These are phyloP conservation scores for Momotus momota DNA, from an alignment of 2,797 vertebrate genomes.

Conservation along the genomic window DNA sequence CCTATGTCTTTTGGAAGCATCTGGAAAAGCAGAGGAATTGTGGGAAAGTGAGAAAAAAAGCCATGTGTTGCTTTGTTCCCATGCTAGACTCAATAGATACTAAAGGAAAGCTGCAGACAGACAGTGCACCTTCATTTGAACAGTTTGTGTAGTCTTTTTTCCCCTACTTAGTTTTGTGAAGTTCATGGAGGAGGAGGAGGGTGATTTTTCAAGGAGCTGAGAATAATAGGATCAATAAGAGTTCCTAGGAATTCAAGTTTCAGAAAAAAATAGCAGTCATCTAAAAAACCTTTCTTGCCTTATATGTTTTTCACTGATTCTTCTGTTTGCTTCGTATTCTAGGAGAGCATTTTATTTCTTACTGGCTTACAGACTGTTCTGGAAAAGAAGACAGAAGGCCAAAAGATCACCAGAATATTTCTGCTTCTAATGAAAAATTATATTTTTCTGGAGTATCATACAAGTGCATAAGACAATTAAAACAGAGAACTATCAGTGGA, in stretches of 20 bases:
- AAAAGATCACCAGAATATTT: background rate
- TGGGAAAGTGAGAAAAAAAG: background rate
- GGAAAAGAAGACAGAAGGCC: slow-evolving; percentile 22
- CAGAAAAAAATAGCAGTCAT: background rate
- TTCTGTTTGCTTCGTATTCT: slow-evolving; percentile 35
- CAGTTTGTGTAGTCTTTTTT: background rate
- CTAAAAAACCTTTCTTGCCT: rapidly evolving
- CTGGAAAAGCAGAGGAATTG: background rate
- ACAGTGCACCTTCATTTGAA: background rate
- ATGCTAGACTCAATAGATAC: background rate
- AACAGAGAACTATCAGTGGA: background rate
- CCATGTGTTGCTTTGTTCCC: background rate
- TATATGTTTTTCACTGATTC: background rate
- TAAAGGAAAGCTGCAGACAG: background rate
- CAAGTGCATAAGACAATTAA: background rate
- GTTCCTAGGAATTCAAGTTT: background rate
- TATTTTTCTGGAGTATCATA: background rate
- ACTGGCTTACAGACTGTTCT: background rate
- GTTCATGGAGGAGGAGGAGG: background rate
- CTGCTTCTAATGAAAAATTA: background rate
- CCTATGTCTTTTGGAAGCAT: background rate
- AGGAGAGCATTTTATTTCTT: background rate
- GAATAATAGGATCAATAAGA: background rate
- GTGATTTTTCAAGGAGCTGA: background rate
- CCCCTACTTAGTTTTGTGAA: background rate